Conservation (phyloP, 2,888 invertebrate genomes). For the Diaphora mendica region DNA sequence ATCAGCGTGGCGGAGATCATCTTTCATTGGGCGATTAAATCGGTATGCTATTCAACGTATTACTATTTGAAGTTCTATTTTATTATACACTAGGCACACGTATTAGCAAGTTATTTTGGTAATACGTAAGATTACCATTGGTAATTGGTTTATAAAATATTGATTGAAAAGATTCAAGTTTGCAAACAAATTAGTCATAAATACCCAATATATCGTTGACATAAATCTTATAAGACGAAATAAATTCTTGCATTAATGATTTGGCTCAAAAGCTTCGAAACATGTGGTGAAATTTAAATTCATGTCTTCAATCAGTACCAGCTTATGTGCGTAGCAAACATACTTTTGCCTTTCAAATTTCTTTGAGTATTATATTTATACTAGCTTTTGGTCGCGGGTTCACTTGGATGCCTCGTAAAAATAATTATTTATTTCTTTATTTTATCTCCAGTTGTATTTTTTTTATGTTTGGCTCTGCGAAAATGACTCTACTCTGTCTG, state of each 20-base stretch:
- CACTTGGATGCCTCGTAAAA: background rate
- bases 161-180: background rate
- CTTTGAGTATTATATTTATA: background rate
- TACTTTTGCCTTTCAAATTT: conserved; percentile 1
- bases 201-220: background rate
- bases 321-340: background rate
- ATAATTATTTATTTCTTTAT: too few relatives aligned
- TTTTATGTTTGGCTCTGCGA: too few relatives aligned
- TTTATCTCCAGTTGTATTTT: too few relatives aligned
- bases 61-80: too few relatives aligned
- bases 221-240: background rate
- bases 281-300: background rate
- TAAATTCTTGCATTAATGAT: background rate
- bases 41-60: too few relatives aligned
- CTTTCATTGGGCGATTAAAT: too few relatives aligned
- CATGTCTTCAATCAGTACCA: background rate
- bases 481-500: too few relatives aligned
- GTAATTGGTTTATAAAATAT: background rate
- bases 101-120: too few relatives aligned
- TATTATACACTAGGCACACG: too few relatives aligned
- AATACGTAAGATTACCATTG: too few relatives aligned
- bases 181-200: background rate
- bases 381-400: background rate
- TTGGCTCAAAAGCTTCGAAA: background rate
- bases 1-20: too few relatives aligned